Conservation (phyloP, 2,113 vertebrate genomes). For the Oceanodroma tethys region DNA sequence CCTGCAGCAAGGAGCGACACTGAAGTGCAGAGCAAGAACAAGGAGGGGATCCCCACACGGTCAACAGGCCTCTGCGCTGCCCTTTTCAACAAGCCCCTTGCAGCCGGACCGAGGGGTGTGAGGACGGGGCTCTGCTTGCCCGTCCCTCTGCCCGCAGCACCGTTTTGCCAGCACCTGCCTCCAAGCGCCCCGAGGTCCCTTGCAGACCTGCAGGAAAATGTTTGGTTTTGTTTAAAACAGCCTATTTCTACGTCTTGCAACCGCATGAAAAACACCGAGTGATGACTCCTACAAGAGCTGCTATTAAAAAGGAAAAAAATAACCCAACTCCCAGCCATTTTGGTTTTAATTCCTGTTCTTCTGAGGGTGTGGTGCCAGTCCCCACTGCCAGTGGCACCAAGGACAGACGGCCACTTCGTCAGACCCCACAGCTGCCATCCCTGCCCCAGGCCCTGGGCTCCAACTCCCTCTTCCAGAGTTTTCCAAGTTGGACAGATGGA, state of each 20-base stretch:
- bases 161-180: background rate
- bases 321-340: background rate
- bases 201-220: background rate
- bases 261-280: background rate
- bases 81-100: background rate
- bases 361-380: background rate
- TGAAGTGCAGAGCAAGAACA: background rate
- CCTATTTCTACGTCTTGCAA: background rate
- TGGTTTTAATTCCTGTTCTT: background rate
- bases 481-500: background rate
- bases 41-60: background rate
- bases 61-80: fast-evolving
- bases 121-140: background rate
- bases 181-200: background rate
- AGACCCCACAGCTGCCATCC: background rate
- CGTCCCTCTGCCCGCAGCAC: background rate
- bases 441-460: background rate
- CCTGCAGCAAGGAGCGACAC: background rate
- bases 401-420: background rate
- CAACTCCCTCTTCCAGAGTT: background rate
- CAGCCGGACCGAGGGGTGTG: fast-evolving
- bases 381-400: background rate
- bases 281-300: background rate
- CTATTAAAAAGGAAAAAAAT: background rate
- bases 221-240: background rate